phyloP scores from a whole-genome alignment of 2,797 vertebrate species.

The Tauraco hartlaubi region DNA sequence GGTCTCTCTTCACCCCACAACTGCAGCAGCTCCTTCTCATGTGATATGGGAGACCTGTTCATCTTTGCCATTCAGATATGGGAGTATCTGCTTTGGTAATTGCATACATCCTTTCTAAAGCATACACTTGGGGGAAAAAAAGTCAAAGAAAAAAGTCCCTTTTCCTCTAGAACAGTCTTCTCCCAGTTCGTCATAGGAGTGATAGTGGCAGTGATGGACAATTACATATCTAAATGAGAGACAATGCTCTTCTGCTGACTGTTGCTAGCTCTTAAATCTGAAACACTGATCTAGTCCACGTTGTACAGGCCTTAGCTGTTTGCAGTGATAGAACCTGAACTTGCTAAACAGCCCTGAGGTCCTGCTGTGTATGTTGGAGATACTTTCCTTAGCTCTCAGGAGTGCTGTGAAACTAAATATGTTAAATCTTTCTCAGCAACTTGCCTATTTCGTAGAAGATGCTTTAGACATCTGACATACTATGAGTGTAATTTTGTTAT shows the following conservation, averaged over 20 bases:
- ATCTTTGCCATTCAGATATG: background rate
- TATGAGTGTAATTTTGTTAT: background rate
- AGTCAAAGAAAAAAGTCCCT: background rate
- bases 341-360: background rate
- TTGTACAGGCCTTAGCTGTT: background rate
- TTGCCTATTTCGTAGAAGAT: background rate
- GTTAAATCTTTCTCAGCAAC: background rate
- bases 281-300: accelerated
- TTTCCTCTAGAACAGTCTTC: background rate
- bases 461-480: accelerated
- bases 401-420: background rate
- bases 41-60: background rate
- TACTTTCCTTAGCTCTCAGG: background rate
- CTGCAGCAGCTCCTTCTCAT: background rate
- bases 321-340: background rate
- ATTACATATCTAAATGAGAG: background rate
- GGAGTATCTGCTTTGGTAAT: background rate
- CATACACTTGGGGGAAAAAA: background rate
- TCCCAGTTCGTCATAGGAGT: background rate
- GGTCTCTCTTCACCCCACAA: background rate
- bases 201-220: background rate
- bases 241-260: background rate
- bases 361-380: background rate
- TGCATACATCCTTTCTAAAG: background rate
- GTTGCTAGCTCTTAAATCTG: background rate